phyloP scores from a whole-genome alignment of 2,113 vertebrate species.

The Ardeotis arabs region DNA sequence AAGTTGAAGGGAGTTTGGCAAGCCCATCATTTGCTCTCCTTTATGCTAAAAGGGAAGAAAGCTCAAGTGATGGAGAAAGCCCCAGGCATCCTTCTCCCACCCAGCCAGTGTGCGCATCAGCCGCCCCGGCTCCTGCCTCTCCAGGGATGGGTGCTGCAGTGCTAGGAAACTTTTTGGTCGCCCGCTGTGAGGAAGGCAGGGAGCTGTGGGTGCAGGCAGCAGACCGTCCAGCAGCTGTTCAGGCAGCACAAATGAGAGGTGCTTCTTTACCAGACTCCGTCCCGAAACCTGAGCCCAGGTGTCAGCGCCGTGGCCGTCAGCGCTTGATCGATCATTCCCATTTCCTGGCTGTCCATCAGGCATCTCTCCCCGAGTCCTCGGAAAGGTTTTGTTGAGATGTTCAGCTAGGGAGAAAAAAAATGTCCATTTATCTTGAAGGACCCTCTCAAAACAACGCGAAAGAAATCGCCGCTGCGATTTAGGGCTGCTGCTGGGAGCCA shows the following conservation, averaged over 20 bases:
- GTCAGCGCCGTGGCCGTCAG: background rate
- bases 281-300: slow-evolving; percentile 44
- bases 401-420: background rate
- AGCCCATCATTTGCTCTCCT: background rate
- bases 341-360: slow-evolving; percentile 62
- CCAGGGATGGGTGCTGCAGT: background rate
- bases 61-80: background rate
- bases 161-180: fast-evolving
- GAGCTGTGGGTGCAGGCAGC: background rate
- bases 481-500: background rate
- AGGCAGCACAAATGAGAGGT: slow-evolving; percentile 16
- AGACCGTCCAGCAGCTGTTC: background rate
- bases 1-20: background rate
- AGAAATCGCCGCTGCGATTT: background rate
- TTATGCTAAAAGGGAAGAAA: background rate
- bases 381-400: slow-evolving; percentile 41
- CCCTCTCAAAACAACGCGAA: background rate
- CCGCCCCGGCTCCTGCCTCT: fast-evolving
- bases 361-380: background rate
- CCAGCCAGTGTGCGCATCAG: fast-evolving
- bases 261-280: background rate
- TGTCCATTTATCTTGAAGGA: slow-evolving; percentile 37
- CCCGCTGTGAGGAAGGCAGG: background rate
- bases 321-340: slow-evolving; percentile 36
- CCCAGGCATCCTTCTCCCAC: background rate